Conservation (phyloP, 2,888 invertebrate genomes). For the Ornithoptera alexandrae region DNA sequence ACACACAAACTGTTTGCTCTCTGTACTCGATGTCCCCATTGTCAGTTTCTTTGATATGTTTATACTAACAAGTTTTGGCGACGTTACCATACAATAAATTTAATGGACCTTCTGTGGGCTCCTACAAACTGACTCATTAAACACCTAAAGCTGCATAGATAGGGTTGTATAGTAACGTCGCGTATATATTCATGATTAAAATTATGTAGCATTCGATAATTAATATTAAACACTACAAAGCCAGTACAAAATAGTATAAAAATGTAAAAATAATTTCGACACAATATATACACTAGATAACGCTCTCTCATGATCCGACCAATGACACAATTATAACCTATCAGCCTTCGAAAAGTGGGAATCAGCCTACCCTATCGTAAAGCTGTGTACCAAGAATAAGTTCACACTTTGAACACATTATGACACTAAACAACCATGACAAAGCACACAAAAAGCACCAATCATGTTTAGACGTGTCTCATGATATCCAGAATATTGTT, state of each 20-base stretch:
- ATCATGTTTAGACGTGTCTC: neutral
- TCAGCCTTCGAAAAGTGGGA: neutral
- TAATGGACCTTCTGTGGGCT: neutral
- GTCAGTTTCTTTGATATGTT: neutral
- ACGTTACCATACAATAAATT: neutral
- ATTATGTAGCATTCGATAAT: neutral
- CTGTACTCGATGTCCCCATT: neutral
- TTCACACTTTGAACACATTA: neutral
- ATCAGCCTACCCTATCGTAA: neutral
- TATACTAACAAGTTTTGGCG: neutral
- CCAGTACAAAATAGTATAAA: neutral
- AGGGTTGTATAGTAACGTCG: neutral
- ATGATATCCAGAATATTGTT: neutral
- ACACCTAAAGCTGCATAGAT: neutral
- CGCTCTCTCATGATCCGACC: neutral
- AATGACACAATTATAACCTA: neutral
- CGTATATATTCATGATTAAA: neutral
- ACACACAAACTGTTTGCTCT: neutral
- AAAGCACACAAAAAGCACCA: conserved; percentile 1
- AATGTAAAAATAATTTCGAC: neutral
- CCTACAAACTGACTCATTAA: neutral
- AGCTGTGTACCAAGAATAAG: neutral
- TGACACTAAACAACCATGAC: neutral
- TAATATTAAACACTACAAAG: no score
- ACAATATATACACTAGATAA: neutral